phyloP scores from a whole-genome alignment of 2,113 vertebrate genomes.

The Gopherus flavomarginatus region DNA sequence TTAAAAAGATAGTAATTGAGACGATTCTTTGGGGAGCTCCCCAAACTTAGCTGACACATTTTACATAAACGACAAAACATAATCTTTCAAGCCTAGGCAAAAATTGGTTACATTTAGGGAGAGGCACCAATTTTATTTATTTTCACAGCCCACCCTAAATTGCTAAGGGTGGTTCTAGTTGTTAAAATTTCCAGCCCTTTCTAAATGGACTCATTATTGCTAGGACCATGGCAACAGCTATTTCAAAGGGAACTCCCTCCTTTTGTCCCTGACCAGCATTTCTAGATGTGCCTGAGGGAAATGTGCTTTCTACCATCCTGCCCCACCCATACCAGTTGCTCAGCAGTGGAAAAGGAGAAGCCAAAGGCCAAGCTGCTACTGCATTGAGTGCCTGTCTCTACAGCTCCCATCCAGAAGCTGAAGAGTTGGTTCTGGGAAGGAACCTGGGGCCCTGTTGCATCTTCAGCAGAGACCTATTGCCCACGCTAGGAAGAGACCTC shows the following conservation, averaged over 20 bases:
- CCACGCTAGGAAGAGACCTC: neutral
- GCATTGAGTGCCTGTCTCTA: neutral
- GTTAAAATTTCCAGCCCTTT: rapidly evolving
- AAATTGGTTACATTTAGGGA: too few relatives aligned
- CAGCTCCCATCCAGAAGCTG: neutral
- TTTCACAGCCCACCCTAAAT: neutral
- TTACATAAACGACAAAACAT: too few relatives aligned
- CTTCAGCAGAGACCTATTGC: neutral
- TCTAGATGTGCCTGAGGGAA: neutral
- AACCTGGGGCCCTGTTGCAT: neutral
- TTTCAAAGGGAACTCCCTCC: rapidly evolving
- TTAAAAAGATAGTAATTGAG: neutral
- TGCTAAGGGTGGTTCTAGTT: neutral
- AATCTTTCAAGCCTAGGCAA: too few relatives aligned
- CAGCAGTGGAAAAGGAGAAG: neutral
- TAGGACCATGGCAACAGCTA: neutral
- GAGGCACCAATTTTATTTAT: too few relatives aligned
- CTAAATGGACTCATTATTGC: too few relatives aligned
- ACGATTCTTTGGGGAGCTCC: too few relatives aligned
- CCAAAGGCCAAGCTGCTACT: neutral
- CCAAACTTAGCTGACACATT: too few relatives aligned
- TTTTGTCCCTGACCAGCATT: neutral
- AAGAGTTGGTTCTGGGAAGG: neutral
- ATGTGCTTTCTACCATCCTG: neutral
- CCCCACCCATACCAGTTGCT: neutral